Conservation (phyloP, 1,140 invertebrate genomes). For the Reticulitermes speratus region DNA sequence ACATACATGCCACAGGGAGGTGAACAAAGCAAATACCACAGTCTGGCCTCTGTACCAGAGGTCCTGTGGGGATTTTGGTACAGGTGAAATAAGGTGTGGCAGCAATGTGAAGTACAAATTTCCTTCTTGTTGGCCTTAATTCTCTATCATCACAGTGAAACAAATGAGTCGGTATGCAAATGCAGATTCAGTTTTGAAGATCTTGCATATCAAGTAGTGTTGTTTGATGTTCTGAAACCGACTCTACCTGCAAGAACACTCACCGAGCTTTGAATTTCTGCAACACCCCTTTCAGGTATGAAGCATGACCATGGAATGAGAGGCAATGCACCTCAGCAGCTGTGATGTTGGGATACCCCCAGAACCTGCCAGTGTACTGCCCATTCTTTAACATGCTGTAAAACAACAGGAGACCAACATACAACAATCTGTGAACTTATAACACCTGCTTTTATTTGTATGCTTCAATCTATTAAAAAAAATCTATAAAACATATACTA, state of each 20-base stretch:
- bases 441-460: background rate
- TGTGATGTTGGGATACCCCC: slow-evolving; percentile 64
- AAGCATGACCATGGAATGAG: slow-evolving; percentile 78
- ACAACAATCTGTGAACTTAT: background rate
- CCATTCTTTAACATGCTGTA: slow-evolving; percentile 41
- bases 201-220: no score
- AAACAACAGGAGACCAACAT: background rate
- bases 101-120: no score
- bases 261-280: slow-evolving; percentile 35
- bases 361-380: slow-evolving; percentile 55
- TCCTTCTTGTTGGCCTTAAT: no score
- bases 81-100: no score
- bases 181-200: no score
- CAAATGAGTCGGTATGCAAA: no score
- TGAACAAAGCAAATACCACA: no score
- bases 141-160: no score
- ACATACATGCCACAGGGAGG: no score
- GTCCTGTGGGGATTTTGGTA: no score
- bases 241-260: background rate
- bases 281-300: slow-evolving; percentile 59
- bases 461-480: background rate
- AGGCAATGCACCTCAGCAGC: slow-evolving; percentile 70
- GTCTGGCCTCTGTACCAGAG: no score
- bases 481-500: background rate
- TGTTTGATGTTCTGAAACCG: no score